phyloP scores from a whole-genome alignment of 2,797 vertebrate species.

The Podarcis lilfordi region DNA sequence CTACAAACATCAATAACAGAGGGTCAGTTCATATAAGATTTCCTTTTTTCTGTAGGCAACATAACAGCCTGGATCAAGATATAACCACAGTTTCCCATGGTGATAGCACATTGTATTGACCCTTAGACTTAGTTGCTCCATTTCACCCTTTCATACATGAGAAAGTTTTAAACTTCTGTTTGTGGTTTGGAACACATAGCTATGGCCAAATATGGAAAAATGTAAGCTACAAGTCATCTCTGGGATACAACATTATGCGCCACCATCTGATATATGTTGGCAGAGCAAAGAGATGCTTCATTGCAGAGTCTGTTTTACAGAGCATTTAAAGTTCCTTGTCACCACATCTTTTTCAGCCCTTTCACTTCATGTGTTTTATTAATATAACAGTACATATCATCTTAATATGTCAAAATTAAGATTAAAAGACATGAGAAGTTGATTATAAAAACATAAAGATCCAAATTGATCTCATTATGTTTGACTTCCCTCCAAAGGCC shows the following conservation, averaged over 20 bases:
- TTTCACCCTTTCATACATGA: background rate
- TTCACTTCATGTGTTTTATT: slow-evolving; percentile 8
- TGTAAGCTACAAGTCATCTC: background rate
- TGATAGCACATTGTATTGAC: background rate
- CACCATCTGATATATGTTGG: background rate
- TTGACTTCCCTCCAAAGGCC: background rate
- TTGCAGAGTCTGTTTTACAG: accelerated
- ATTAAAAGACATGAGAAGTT: background rate
- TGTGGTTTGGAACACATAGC: background rate
- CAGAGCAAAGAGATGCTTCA: background rate
- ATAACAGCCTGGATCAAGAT: background rate
- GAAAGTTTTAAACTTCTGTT: background rate
- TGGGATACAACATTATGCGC: background rate
- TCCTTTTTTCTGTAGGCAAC: background rate
- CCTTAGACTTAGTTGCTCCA: background rate
- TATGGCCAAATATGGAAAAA: background rate
- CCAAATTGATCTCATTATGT: background rate
- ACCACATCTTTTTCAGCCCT: background rate
- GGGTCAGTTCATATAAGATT: background rate
- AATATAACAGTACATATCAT: background rate
- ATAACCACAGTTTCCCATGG: background rate
- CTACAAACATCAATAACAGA: background rate
- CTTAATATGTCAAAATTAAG: background rate
- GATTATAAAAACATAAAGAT: background rate
- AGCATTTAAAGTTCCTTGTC: background rate